Evolutionary conservation across 1,140 invertebrate genomes (phyloP).

Genomic region (Drosophila bocki): DNA sequence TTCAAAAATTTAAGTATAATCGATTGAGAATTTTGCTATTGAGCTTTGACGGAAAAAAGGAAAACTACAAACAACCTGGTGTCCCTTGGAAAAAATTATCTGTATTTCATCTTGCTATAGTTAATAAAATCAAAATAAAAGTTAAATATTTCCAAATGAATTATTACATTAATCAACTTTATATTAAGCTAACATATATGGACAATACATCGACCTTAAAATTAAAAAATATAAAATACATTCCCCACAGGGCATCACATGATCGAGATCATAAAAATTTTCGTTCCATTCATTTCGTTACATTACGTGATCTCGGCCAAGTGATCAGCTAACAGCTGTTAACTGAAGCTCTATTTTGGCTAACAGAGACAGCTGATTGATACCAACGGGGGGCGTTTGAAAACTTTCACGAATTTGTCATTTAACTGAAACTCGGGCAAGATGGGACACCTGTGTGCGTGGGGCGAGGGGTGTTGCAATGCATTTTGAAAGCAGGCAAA

Average conservation of each 20-base stretch:
- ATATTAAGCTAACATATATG: background rate
- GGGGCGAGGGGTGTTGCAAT: conserved; percentile 13
- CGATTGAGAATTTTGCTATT: too few relatives aligned
- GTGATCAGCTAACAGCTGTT: conserved; percentile 33
- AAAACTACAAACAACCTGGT: too few relatives aligned
- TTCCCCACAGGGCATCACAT: background rate
- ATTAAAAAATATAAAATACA: background rate
- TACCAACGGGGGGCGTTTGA: conserved; percentile 25
- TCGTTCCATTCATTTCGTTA: conserved; percentile 9
- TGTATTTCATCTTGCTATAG: background rate
- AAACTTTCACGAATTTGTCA: conserved; percentile 60
- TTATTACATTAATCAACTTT: too few relatives aligned
- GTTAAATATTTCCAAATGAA: background rate
- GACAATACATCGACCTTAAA: background rate
- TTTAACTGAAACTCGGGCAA: conserved; percentile 14
- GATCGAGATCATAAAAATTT: too few relatives aligned
- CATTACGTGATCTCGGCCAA: conserved; percentile 42
- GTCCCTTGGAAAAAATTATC: too few relatives aligned
- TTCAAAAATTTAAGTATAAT: too few relatives aligned
- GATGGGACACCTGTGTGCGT: background rate
- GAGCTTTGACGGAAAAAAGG: too few relatives aligned
- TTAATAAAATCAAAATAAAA: background rate
- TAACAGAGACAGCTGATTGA: conserved; percentile 36
- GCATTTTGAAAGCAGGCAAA: conserved; percentile 33
- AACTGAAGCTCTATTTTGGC: conserved; percentile 10